Base-by-base conservation (phyloP, 2,888 invertebrate species). In the Enchytraeus crypticus region DNA sequence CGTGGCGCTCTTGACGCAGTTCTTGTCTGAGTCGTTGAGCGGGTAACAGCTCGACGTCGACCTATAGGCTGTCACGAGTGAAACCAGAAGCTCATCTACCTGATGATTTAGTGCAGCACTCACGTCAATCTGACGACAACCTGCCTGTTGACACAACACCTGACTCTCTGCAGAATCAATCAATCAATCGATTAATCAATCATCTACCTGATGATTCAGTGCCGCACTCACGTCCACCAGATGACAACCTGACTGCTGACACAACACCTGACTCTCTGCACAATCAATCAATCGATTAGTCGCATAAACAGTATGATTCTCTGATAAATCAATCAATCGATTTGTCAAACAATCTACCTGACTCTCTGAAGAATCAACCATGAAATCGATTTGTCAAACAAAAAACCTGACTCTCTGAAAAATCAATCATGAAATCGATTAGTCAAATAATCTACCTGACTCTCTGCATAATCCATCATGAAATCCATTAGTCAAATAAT, bases 31-130 rank as follows among this genome's bases (percentile, higher is more conserved):
- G 23, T 33, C 43, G 27, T 5, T 11, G n/a, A 23, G 23, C 14
- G 27, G 29, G 33, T 38, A 27, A 27, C 33, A 27, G n/a, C 27
- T 33, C 14, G 32, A 32, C 11, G 33, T 27, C 14, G 23, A n/a
- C 14, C 55, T n/a, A 14, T 54, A 32, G 3, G 18, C 92, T 71
- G 88, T 90, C 64, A 95, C 84, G 61, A 92, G 87, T 0, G 95
- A 95, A 30, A 92, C 93, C 51, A 96, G 84, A 0, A 96, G 84
- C 73, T 96, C 93, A 82, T 96, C 95, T 33, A 95, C 91, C 77
- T 95, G 92, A 83, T 95, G 92, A 80, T 93, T 93, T 73, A 96
- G 90, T n/a, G 92, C 93, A 18, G 93, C 93, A 0, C 93, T 95
- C 26, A 93, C 89, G 81, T 96, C 95, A 69, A 92, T 89, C 83